Percentiles rank a stretch among this genome's conserved stretches.
Evolutionary conservation across 2,797 vertebrate genomes (phyloP).

Genomic region (Steatocranus sp.): DNA sequence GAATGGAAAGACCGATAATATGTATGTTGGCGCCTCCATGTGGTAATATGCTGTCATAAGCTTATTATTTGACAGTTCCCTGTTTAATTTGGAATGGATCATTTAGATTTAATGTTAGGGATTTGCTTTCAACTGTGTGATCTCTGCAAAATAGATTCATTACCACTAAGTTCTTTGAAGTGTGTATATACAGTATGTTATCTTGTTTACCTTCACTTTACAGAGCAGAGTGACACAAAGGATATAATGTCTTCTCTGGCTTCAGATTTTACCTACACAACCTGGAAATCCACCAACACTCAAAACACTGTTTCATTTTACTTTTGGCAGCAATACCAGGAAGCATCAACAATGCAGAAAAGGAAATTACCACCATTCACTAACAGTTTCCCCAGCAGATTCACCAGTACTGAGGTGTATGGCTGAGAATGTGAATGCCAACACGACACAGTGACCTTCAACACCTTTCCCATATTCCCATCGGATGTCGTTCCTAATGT

Average conservation of each 20-base stretch:
- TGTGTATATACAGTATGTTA: background rate
- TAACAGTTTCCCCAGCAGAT: background rate
- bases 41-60: constrained; percentile 37
- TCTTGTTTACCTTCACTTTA: background rate
- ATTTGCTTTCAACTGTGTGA: background rate
- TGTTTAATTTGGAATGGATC: background rate
- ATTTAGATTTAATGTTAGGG: background rate
- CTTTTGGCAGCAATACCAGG: background rate
- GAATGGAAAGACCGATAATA: constrained; percentile 2
- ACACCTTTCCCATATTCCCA: constrained; percentile 35
- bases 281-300: background rate
- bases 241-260: background rate
- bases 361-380: background rate
- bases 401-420: background rate
- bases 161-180: background rate
- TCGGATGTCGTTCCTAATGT: constrained; percentile 42
- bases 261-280: background rate
- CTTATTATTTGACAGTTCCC: background rate
- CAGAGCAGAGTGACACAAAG: background rate
- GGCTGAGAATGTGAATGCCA: constrained; percentile 1
- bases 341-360: background rate
- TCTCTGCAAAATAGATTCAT: background rate
- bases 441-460: constrained; percentile 1
- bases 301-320: rapidly evolving
- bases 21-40: constrained; percentile 71